Conservation (phyloP, 2,797 vertebrate species). For the Mionectes olivaceus region DNA sequence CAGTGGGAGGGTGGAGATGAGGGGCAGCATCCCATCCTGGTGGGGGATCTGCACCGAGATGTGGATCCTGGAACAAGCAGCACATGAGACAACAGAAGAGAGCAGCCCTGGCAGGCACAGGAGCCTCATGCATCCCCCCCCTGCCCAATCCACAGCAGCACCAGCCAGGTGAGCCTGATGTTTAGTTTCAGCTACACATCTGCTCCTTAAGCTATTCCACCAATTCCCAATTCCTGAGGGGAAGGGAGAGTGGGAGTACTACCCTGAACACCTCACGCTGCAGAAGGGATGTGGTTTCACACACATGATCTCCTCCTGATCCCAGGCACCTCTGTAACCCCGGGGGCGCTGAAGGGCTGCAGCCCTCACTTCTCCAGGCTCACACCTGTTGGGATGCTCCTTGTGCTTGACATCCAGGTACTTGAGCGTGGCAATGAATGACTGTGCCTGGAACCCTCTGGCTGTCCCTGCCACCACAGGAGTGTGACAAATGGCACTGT, state of each 20-base stretch:
- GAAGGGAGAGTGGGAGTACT: neutral
- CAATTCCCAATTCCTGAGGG: neutral
- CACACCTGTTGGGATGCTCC: constrained; percentile 94
- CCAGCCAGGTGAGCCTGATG: neutral
- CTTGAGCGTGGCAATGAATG: constrained; percentile 94
- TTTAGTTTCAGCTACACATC: too few species aligned
- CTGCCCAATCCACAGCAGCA: neutral
- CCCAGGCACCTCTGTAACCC: neutral
- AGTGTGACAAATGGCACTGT: constrained; percentile 95
- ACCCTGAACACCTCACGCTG: accelerated
- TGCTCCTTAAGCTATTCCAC: neutral
- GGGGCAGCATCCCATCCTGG: constrained; percentile 97
- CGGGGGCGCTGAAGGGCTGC: neutral
- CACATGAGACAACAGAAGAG: neutral
- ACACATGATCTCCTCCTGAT: accelerated
- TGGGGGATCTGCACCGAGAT: constrained; percentile 98
- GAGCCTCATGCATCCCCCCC: neutral
- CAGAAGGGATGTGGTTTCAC: neutral
- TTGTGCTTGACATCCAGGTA: constrained; percentile 98
- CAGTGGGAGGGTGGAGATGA: constrained; percentile 95
- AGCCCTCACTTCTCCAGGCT: neutral
- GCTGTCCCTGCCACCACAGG: constrained; percentile 94
- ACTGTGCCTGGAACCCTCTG: constrained; percentile 96
- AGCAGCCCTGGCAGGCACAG: neutral
- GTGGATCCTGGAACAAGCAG: constrained; percentile 85